A percentile compares a stretch with the other conserved stretches of the same genome.
Evolutionary conservation across 2,888 invertebrate species (phyloP).

Genomic region (Alloplasta piceator): DNA sequence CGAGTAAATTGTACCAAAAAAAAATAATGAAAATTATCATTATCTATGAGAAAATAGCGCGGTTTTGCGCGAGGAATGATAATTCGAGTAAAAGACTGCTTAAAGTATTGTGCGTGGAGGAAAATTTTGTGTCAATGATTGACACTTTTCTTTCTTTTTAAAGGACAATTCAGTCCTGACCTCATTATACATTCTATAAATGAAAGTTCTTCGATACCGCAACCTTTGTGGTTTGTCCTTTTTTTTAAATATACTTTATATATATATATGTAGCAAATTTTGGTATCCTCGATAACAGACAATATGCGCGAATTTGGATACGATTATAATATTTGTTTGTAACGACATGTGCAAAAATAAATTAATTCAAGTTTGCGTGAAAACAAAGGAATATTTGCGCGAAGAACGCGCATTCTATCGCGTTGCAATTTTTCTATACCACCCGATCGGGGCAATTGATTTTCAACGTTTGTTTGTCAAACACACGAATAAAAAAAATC

Average conservation of each 20-base stretch:
- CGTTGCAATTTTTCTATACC: conserved; percentile 13
- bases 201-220: conserved; percentile 39
- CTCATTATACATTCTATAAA: conserved; percentile 38
- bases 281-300: conserved; percentile 45
- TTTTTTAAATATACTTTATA: conserved; percentile 43
- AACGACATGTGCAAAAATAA: conserved; percentile 55
- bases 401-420: not conserved
- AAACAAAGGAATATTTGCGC: not conserved
- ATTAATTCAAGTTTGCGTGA: conserved; percentile 28
- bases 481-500: not conserved
- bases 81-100: conserved; percentile 62
- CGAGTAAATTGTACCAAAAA: conserved; percentile 60
- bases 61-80: conserved; percentile 47
- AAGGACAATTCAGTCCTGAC: conserved; percentile 23
- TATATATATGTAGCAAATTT: conserved; percentile 35
- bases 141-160: conserved; percentile 39
- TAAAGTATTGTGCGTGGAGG: conserved; percentile 58
- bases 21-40: conserved; percentile 33
- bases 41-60: conserved; percentile 37
- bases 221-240: conserved; percentile 16
- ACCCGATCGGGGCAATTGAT: not conserved
- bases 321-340: conserved; percentile 45
- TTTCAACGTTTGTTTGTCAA: conserved; percentile 1
- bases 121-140: conserved; percentile 37
- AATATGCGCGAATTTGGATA: conserved; percentile 35